phyloP scores from a whole-genome alignment of 2,888 invertebrate species.

The Ferdinandea cuprea region DNA sequence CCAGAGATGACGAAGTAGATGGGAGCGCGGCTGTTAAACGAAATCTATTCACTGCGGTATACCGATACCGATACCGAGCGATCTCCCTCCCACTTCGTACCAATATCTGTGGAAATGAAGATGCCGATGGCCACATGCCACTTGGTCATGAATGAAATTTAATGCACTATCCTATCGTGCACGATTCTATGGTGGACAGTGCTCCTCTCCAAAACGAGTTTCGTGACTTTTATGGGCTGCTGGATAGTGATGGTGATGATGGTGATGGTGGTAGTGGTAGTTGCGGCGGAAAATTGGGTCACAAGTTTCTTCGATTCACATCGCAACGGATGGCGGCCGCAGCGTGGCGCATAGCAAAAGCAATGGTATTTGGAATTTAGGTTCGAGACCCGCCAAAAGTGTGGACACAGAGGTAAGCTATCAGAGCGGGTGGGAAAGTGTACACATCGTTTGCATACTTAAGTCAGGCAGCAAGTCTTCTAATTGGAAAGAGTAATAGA shows the following conservation, averaged over 20 bases:
- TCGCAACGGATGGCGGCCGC: not conserved
- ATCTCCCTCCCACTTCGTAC: slow-evolving; percentile 22
- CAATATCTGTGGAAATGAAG: slow-evolving; percentile 3
- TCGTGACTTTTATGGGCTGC: slow-evolving; percentile 45
- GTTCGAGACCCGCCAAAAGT: slow-evolving; percentile 27
- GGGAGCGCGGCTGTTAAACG: slow-evolving; percentile 36
- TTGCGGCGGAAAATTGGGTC: slow-evolving; percentile 41
- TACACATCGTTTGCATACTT: slow-evolving; percentile 1
- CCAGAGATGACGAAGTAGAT: slow-evolving; percentile 6
- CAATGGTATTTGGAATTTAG: slow-evolving; percentile 47
- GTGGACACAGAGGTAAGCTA: slow-evolving; percentile 10
- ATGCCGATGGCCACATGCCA: slow-evolving; percentile 36
- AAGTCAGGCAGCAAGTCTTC: not conserved
- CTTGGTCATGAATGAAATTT: slow-evolving; percentile 52
- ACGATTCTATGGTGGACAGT: not conserved
- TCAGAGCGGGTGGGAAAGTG: slow-evolving; percentile 17
- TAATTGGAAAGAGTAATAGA: slow-evolving; percentile 11
- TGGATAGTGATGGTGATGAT: no score
- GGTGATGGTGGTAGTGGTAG: no score
- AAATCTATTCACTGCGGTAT: slow-evolving; percentile 1
- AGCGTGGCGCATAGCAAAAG: no score
- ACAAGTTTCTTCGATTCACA: slow-evolving; percentile 40
- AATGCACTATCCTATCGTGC: slow-evolving; percentile 12
- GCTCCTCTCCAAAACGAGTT: slow-evolving; percentile 50
- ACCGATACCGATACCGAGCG: slow-evolving; percentile 24